Base-by-base conservation (phyloP, 2,113 vertebrate species). In the Zonotrichia leucophrys region DNA sequence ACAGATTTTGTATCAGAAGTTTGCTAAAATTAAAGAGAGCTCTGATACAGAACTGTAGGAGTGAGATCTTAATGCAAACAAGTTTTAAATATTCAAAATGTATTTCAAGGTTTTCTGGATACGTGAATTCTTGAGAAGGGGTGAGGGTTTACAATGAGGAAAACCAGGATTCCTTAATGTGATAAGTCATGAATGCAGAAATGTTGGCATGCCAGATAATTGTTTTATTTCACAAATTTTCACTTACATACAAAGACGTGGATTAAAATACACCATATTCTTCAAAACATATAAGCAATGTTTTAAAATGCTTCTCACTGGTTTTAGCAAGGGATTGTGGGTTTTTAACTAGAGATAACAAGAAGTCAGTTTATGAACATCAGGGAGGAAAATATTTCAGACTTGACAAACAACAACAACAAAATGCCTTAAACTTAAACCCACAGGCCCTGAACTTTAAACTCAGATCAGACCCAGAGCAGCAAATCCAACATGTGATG, bases 391-490 rank as follows among this genome's bases (percentile, higher is more conserved):
- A 93, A 72, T 62, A 60, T 56, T 92, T 89, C 69, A 41, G 44
- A 27, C 39, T 80, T 94, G 46, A 70, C 69, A 81, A 86, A 69
- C 8, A 53, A 35, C 30, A 62, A 56, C 56, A 83, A 69, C 27
- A 79, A 88, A 90, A 90, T 69, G 60, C 78, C 81, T 87, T 83
- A 80, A 81, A 91, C 33, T 56, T 78, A 94, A 96, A 81, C 73
- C 87, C 60, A 62, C 24, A 33, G 69, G 84, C 78, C 64, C 30
- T 91, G 87, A 91, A 81, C 53, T 91, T 87, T 62, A 87, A 82
- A 25, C 16, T 70, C 7, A 0, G 47, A 80, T 92, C 46, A 76
- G 84, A 75, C 52, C 31, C 0, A 0, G 75, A 80, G 92, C 79
- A 90, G 55, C 7, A 67, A 83, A 68, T 60, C 49, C 42, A 50